Evolutionary conservation across 2,797 vertebrate species (phyloP).

Genomic region (Cebuella pygmaea): DNA sequence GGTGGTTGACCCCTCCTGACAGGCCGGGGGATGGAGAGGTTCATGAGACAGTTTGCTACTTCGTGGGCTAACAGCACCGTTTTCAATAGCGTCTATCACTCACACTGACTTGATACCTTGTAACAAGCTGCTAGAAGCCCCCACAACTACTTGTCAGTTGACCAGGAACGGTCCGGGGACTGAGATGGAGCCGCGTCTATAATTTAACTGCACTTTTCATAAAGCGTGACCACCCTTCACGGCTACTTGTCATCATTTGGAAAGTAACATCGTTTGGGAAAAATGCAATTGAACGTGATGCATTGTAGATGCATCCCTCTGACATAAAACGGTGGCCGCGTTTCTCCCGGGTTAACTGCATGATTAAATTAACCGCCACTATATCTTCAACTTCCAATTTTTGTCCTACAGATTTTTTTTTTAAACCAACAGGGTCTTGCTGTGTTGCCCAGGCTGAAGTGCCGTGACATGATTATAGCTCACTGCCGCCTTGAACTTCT

Average conservation of each 20-base stretch:
- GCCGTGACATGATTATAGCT: not conserved
- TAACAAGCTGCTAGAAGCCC: not conserved
- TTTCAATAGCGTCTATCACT: not conserved
- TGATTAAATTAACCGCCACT: not conserved
- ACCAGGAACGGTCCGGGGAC: not conserved
- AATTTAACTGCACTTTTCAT: not conserved
- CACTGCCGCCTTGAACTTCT: not conserved
- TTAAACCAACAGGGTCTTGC: not conserved
- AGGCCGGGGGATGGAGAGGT: accelerated
- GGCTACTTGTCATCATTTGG: not conserved
- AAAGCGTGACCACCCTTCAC: not conserved
- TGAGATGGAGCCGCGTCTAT: not conserved
- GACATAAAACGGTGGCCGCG: not conserved
- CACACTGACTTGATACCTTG: not conserved
- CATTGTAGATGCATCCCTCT: not conserved
- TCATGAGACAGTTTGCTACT: not conserved
- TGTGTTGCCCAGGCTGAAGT: not conserved
- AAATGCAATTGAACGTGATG: not conserved
- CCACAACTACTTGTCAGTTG: not conserved
- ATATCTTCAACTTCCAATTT: not conserved
- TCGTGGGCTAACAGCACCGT: not conserved
- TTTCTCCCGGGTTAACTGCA: not conserved
- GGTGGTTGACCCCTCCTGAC: too few species aligned
- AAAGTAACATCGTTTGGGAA: not conserved
- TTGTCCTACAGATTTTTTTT: not conserved